Base-by-base conservation (phyloP, 2,888 invertebrate genomes). In the Hemaris fuciformis region DNA sequence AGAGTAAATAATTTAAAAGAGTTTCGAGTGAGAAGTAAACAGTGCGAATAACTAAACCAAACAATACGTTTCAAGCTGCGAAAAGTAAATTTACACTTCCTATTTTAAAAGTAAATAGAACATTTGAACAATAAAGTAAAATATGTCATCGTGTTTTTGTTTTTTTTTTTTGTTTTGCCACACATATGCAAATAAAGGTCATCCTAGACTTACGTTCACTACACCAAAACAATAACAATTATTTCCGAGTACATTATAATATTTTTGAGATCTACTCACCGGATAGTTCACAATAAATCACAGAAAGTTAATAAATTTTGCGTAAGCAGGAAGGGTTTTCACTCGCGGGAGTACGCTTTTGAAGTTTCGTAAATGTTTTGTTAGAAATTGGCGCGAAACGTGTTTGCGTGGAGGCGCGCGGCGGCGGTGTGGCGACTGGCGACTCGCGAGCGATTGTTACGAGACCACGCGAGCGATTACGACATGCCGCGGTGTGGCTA, bases 371-470 rank as follows among this genome's bases (percentile, higher is more conserved):
- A 22, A 57, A 20, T 3, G 38, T 18, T 10, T 63, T 77, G 77
- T 79, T 76, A 77, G 71, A 74, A 64, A 65, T 18, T 66, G 68
- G 72, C 79, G 81, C 76, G 75, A 75, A 67, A 69, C 85, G 87
- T 85, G 73, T 62, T 74, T 66, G 63, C 67, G 23, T 61, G 67
- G 57, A 75, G 75, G 69, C 67, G 67, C 41, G 66, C 74, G 74
- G 70, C 70, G 70, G 74, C 74, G 71, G 73, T 80, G 72, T 81
- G 81, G 72, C 71, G 66, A 64, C 63, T 64, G 65, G 62, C 62
- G 59, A 59, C 60, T 62, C 53, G 62, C 57, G 64, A 59, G 27
- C 63, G 57, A 46, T 59, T 58, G 61, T 60, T 65, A 62, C 71
- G 62, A 59, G 62, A 66, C 61, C 27, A 62, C 67, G 68, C 64